Evolutionary conservation across 1,140 invertebrate genomes (phyloP).

Genomic region (Drosophila kurseongensis): DNA sequence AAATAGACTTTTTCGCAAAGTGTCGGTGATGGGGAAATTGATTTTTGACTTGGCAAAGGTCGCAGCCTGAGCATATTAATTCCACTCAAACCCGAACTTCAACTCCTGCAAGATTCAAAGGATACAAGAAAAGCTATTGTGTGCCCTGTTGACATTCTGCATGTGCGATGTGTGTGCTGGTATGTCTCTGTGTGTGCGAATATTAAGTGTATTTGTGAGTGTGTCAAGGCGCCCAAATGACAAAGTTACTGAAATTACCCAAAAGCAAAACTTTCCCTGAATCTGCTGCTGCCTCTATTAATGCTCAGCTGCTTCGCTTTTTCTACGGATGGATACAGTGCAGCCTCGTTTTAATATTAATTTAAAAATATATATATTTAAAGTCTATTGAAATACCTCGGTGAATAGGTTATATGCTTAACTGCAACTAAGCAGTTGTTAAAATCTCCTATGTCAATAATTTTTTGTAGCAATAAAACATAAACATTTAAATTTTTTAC

Average conservation of each 20-base stretch:
- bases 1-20: conserved; percentile 1
- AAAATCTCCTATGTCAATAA: too few relatives aligned
- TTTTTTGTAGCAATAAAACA: too few relatives aligned
- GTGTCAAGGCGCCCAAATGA: conserved; percentile 58
- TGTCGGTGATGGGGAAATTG: conserved; percentile 52
- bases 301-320: conserved; percentile 16
- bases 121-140: conserved; percentile 40
- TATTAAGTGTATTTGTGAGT: conserved; percentile 22
- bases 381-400: too few relatives aligned
- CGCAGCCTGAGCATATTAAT: conserved; percentile 74
- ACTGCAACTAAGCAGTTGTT: too few relatives aligned
- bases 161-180: conserved; percentile 8
- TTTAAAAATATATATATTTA: not conserved
- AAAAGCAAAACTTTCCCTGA: conserved; percentile 62
- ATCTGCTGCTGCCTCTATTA: conserved; percentile 49
- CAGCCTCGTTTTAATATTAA: not conserved
- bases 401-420: too few relatives aligned
- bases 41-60: conserved; percentile 75
- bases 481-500: too few relatives aligned
- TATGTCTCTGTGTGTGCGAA: conserved; percentile 5
- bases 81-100: conserved; percentile 44
- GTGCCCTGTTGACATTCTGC: conserved; percentile 48
- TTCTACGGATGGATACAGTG: conserved; percentile 12
- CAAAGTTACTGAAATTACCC: conserved; percentile 77
- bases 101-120: conserved; percentile 26